phyloP scores from a whole-genome alignment of 2,888 invertebrate species.

The Chrysomela aeneicollis region DNA sequence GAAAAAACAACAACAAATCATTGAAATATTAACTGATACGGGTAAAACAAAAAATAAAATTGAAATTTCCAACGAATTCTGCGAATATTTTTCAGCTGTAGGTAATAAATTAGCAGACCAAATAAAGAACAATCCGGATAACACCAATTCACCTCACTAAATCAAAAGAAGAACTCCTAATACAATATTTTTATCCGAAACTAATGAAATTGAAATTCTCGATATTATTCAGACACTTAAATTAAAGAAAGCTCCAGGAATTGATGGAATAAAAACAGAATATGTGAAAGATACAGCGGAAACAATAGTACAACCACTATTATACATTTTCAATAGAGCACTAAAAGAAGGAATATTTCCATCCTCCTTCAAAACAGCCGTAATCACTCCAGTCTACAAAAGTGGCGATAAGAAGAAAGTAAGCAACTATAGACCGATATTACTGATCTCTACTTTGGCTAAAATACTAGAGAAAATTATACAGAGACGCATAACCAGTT shows the following conservation, averaged over 20 bases:
- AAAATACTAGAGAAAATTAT: conserved; percentile 1
- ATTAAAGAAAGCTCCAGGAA: too few species aligned
- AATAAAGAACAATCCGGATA: neutral
- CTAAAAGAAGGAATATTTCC: neutral
- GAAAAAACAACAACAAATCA: neutral
- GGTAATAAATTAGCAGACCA: neutral
- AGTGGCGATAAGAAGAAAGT: neutral
- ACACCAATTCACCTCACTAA: neutral
- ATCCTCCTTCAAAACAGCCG: neutral
- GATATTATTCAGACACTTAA: too few species aligned
- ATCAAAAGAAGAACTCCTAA: neutral
- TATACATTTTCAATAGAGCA: neutral
- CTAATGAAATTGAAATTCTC: too few species aligned
- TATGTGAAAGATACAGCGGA: too few species aligned
- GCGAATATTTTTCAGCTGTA: neutral
- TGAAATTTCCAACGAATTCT: neutral
- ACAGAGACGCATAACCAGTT: neutral
- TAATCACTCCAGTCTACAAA: neutral
- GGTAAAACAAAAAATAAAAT: neutral
- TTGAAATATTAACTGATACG: neutral
- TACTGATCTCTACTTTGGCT: too few species aligned
- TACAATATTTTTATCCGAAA: too few species aligned
- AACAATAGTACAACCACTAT: too few species aligned
- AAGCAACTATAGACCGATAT: too few species aligned
- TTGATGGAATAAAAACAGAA: too few species aligned